Percentiles rank a stretch among this genome's conserved stretches.
Conservation (phyloP, 2,888 invertebrate genomes). For the Epicampocera succincta region DNA sequence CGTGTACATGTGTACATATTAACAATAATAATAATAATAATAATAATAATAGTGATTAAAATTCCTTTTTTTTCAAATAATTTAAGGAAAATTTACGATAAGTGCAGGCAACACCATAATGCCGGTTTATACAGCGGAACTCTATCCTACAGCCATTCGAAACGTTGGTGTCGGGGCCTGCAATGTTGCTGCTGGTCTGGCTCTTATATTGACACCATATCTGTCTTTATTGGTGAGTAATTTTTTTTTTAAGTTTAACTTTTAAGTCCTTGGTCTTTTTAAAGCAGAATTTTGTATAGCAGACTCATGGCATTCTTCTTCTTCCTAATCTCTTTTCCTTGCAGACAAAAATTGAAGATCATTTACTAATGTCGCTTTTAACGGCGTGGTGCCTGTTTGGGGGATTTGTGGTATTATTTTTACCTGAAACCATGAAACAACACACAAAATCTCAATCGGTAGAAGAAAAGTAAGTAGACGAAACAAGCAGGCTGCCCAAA, state of each 20-base stretch:
- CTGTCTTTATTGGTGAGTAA: conserved; percentile 87
- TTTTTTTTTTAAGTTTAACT: too few species aligned
- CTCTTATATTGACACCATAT: conserved; percentile 88
- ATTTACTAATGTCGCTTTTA: conserved; percentile 87
- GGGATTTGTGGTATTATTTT: conserved; percentile 87
- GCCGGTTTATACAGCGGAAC: conserved; percentile 88
- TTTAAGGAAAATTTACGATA: conserved; percentile 86
- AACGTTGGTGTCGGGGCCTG: conserved; percentile 89
- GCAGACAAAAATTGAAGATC: conserved; percentile 86
- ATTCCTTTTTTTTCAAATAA: conserved; percentile 3
- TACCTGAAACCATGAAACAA: conserved; percentile 87
- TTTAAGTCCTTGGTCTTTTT: too few species aligned
- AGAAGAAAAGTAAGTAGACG: conserved; percentile 73
- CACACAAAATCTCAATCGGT: conserved; percentile 73
- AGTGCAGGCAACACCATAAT: conserved; percentile 90
- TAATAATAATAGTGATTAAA: too few species aligned
- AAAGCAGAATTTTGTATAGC: too few species aligned
- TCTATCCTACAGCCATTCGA: conserved; percentile 87
- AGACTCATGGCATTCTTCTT: too few species aligned
- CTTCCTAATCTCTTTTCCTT: conserved; percentile 71
- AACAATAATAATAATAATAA: too few species aligned
- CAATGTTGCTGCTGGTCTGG: conserved; percentile 89
- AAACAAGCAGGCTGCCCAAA: background rate
- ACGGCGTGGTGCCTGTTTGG: conserved; percentile 87
- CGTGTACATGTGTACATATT: too few species aligned